Base-by-base conservation (phyloP, 2,113 vertebrate species). In the Montifringilla adamsi region DNA sequence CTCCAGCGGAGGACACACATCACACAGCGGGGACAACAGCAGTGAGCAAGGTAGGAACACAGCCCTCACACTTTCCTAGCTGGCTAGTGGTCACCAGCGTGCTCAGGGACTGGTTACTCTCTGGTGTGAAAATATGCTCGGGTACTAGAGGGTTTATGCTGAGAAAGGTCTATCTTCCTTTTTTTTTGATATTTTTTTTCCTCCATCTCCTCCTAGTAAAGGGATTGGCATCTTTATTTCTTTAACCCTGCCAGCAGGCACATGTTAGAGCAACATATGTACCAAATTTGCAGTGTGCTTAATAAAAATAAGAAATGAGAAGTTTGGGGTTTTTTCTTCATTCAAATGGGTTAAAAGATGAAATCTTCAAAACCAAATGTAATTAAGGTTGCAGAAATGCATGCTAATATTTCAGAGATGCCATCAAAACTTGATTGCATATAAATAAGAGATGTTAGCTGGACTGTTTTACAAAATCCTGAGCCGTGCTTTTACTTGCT, bases 11-110 rank as follows among this genome's bases (percentile, higher is more conserved):
- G 99, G 99, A 94, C 99, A 99, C 96, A 99, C 99, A 69, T 99
- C 99, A 12, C 99, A 99, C 98, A 99, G 99, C 7, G 99, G 99
- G 23, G 99, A 99, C 97, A 99, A 99, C 98, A 99, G 99, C 98
- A 99, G 99, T 88, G 99, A 99, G 97, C 99, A 99, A 98, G 99
- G 99, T 99, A 98, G 98, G 99, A 94, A 93, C 50, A 64, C 72
- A 89, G 47, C 88, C 96, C 95, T 95, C 58, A 30, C 28, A 12
- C 72, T 69, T 82, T 82, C 55, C 58, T 92, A 87, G 87, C 72
- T 75, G 53, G 24, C 37, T 7, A 69, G 47, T 2, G 21, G n/a
- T 63, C 80, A 89, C 69, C 7, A 15, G 4, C 2, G 17, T n/a
- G 6, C 60, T 62, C 20, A 5, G 80, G 90, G 79, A 72, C 49